A percentile compares a stretch with the other conserved stretches of the same genome.
These are phyloP conservation scores for Odontocerum albicorne DNA, from an alignment of 2,888 invertebrate genomes.

Conservation along the genomic window DNA sequence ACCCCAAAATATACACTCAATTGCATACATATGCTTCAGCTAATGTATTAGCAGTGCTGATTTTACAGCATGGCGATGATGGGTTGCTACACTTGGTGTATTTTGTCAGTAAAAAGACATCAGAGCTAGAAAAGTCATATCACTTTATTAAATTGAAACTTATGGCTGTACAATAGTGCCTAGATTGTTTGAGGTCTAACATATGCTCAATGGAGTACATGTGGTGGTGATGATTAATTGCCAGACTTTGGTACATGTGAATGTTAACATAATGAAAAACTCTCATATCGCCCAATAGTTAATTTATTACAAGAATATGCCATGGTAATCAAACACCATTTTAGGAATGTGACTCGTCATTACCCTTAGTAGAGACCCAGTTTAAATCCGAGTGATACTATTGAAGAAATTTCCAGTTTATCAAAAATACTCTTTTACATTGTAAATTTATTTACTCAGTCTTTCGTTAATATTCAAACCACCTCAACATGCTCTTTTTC, in stretches of 20 bases:
- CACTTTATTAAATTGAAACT: conserved; percentile 2
- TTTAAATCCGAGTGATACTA: too few relatives aligned
- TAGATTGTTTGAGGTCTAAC: not conserved
- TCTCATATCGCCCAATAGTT: conserved; percentile 1
- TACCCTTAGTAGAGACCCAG: too few relatives aligned
- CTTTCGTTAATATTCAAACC: too few relatives aligned
- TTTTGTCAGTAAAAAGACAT: conserved; percentile 7
- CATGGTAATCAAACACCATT: not conserved
- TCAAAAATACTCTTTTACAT: too few relatives aligned
- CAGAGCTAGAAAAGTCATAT: not conserved
- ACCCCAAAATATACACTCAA: not conserved
- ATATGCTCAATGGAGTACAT: not conserved
- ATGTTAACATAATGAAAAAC: not conserved
- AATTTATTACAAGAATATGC: conserved; percentile 1
- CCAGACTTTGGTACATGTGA: not conserved
- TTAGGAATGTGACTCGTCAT: too few relatives aligned
- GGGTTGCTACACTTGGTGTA: not conserved
- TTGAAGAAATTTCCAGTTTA: too few relatives aligned
- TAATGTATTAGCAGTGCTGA: not conserved
- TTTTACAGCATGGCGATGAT: not conserved
- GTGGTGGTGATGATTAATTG: not conserved
- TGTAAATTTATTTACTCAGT: too few relatives aligned
- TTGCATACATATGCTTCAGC: conserved; percentile 3
- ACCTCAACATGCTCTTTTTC: too few relatives aligned
- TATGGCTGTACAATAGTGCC: not conserved